Base-by-base conservation (phyloP, 2,113 vertebrate genomes). In the Lamprologus speciosus region DNA sequence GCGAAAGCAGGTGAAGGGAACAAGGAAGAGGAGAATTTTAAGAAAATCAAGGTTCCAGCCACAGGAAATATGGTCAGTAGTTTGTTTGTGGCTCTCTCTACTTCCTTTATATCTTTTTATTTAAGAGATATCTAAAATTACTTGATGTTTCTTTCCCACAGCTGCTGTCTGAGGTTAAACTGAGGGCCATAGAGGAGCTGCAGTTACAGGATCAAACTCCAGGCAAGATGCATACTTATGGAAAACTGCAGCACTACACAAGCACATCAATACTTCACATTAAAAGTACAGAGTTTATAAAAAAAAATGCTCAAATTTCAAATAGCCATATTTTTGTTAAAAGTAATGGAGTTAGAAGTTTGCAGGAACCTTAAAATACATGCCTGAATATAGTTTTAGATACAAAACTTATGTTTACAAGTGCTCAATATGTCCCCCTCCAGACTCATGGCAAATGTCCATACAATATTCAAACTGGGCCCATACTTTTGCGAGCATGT, bases 121-220 rank as follows among this genome's bases (percentile, higher is more conserved):
- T 80, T 7, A 23, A n/a, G 23, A 28, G 7, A 33, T 28, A 23
- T 57, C 10, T 7, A 16, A 37, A 54, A 13, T 50, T 1, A 21
- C 42, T 42, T 51, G n/a, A 50, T 80, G 21, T 80, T 19, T 86
- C 1, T 94, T 8, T 89, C 83, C 65, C 31, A 9, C 89, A 99
- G 98, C 93, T 97, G 93, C 95, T 99, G 92, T 92, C 93, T 86
- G 97, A 98, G 91, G 97, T 99, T 91, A 98, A 97, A 92, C 96
- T 95, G 93, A 97, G 97, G 88, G 98, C 98, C 4, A 94, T 98
- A 57, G 94, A 95, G 80, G 97, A 97, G 90, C 95, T 99, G 88
- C 96, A 97, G 85, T 94, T 98, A 28, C 91, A 96, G 82, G 94
- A 97, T 51, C 93, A 97, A 33, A 89, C 96, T 4, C 7, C 60